Base-by-base conservation (phyloP, 2,888 invertebrate genomes). In the Macaria liturata region DNA sequence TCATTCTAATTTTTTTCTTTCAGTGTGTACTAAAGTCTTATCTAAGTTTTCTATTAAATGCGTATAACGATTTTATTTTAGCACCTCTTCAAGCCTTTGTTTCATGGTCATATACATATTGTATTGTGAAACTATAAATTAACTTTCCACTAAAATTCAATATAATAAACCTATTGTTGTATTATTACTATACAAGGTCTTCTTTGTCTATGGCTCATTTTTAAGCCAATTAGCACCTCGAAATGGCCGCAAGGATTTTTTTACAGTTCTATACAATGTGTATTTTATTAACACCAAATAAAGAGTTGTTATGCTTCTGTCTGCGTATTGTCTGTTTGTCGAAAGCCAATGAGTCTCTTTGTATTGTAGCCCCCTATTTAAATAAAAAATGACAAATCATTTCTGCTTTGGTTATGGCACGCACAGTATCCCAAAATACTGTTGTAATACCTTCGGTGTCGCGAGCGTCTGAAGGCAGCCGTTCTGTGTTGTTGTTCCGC, bases 221-320 rank as follows among this genome's bases (percentile, higher is more conserved):
- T 48, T 54, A 48, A 54, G 52, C 55, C 59, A 59, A 59, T 59
- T 59, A 59, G 42, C 55, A 46, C 54, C 47, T 55, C 49, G 45
- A 40, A 49, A 53, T 32, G 32, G 51, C 46, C 30, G 32, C 49
- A 54, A 48, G 54, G 54, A 51, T 54, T 54, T 54, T 51, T 47
- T 45, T 51, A 43, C 30, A 46, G 31, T 44, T 59, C 40, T 32
- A 47, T 51, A 59, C 59, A 52, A 52, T 9, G 59, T 59, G 54
- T 51, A 49, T 46, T 50, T 59, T 55, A n/a, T 59, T 59, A 55
- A 51, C 55, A 55, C 48, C 48, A 45, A 51, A 59, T 59, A 59
- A 49, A 54, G 58, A 54, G 46, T 46, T 52, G 48, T 57, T 54
- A 44, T 59, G 31, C 51, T 52, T 45, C 51, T 47, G 48, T 9